Percentiles rank a stretch among this genome's conserved stretches.
Evolutionary conservation across 1,140 invertebrate genomes (phyloP).

Genomic region (Bombus sibiricus): DNA sequence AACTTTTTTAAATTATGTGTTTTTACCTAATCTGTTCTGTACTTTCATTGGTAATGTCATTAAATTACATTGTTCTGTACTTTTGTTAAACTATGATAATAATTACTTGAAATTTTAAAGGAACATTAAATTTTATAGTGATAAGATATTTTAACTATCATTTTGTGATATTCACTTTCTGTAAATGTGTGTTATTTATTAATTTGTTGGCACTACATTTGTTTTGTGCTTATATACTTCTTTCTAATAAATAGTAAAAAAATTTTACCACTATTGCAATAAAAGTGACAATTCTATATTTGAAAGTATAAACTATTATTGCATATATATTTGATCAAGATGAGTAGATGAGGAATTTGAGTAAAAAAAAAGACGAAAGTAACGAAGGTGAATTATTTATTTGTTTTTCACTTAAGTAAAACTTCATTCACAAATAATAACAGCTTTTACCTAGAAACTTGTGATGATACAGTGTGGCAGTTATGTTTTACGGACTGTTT

Average conservation of each 20-base stretch:
- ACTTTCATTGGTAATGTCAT: conserved; percentile 5
- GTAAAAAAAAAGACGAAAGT: conserved; percentile 30
- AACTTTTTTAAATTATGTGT: conserved; percentile 5
- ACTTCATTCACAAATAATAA: conserved; percentile 78
- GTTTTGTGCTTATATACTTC: conserved; percentile 46
- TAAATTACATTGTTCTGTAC: conserved; percentile 22
- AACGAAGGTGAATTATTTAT: conserved; percentile 79
- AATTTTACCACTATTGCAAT: neutral
- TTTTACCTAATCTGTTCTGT: conserved; percentile 15
- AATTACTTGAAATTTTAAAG: neutral
- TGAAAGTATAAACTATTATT: neutral
- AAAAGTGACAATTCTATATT: neutral
- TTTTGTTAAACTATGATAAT: neutral
- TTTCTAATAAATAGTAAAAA: conserved; percentile 24
- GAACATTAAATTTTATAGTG: conserved; percentile 20
- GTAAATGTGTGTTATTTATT: conserved; percentile 22
- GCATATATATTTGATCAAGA: neutral
- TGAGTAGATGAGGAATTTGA: neutral
- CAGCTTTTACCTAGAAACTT: conserved; percentile 75
- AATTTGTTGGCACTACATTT: conserved; percentile 24
- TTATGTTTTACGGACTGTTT: conserved; percentile 54
- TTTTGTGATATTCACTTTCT: conserved; percentile 16
- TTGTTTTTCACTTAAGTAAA: conserved; percentile 78
- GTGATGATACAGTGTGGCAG: conserved; percentile 71
- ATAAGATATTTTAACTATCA: conserved; percentile 11